These are phyloP conservation scores for Agrotis puta DNA, from an alignment of 2,888 invertebrate species.

Conservation along the genomic window DNA sequence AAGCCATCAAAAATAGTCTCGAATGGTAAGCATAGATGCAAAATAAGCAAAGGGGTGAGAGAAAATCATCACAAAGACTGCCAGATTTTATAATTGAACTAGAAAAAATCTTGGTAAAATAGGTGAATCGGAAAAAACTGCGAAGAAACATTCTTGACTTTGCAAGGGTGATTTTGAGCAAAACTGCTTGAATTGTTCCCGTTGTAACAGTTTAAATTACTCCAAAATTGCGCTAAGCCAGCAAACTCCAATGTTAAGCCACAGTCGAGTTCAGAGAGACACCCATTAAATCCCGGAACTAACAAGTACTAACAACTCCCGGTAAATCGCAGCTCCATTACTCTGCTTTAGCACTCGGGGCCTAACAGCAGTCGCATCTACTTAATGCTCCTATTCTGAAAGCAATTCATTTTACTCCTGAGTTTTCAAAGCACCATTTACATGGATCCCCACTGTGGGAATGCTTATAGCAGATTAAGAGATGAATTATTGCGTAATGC, in stretches of 20 bases:
- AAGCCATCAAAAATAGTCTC: slow-evolving; percentile 33
- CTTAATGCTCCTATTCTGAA: slow-evolving; percentile 52
- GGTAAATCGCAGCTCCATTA: slow-evolving; percentile 47
- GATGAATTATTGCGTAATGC: slow-evolving; percentile 35
- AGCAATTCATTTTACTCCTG: slow-evolving; percentile 63
- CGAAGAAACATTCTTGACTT: background rate
- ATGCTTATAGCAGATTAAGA: slow-evolving; percentile 23
- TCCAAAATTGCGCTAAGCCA: slow-evolving; percentile 28
- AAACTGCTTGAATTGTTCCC: slow-evolving; percentile 17
- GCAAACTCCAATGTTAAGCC: slow-evolving; percentile 21
- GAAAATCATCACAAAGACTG: slow-evolving; percentile 34
- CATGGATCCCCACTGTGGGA: slow-evolving; percentile 30
- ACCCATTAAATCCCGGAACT: slow-evolving; percentile 25
- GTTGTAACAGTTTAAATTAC: slow-evolving; percentile 20
- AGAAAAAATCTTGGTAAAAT: background rate
- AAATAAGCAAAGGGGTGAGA: slow-evolving; percentile 21
- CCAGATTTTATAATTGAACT: background rate
- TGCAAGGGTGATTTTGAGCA: background rate
- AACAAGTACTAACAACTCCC: slow-evolving; percentile 39
- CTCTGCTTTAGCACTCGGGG: slow-evolving; percentile 27
- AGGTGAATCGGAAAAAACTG: background rate
- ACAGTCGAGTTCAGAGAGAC: slow-evolving; percentile 6
- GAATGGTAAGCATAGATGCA: background rate
- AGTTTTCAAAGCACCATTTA: slow-evolving; percentile 45
- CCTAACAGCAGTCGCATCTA: slow-evolving; percentile 59